These are phyloP conservation scores for Antheraea assamensis DNA, from an alignment of 2,888 invertebrate genomes.

Conservation along the genomic window DNA sequence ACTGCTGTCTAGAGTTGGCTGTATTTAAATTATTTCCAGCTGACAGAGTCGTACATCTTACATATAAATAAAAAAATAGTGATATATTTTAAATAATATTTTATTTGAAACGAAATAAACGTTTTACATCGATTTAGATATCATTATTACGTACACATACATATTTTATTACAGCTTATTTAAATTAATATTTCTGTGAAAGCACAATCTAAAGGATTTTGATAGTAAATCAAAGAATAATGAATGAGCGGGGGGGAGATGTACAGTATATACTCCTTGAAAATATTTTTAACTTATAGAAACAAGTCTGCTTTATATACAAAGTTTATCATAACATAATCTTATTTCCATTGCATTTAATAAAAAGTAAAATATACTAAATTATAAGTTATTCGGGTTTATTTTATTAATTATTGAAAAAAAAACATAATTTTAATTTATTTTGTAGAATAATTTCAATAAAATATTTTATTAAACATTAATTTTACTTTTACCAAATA, in stretches of 20 bases:
- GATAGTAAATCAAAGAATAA: neutral
- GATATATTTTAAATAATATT: conserved; percentile 53
- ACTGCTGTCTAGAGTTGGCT: neutral
- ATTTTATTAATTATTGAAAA: no score
- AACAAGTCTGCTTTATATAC: no score
- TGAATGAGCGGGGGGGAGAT: neutral
- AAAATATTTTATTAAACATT: no score
- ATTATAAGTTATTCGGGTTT: no score
- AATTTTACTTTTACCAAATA: no score
- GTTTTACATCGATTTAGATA: conserved; percentile 71
- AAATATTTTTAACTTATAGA: no score
- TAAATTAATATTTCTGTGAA: conserved; percentile 16
- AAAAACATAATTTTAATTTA: no score
- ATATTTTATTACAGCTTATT: conserved; percentile 37
- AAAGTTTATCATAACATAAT: no score
- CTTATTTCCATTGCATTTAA: no score
- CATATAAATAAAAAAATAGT: neutral
- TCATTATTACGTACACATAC: conserved; percentile 41
- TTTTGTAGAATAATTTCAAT: no score
- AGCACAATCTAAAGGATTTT: neutral
- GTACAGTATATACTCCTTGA: neutral
- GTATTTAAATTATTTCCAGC: neutral
- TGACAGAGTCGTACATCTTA: neutral
- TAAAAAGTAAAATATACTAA: no score
- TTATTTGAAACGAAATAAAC: conserved; percentile 75